A percentile compares a stretch with the other conserved stretches of the same genome.
Evolutionary conservation across 2,888 invertebrate genomes (phyloP).

Genomic region (Eutolmus rufibarbis): DNA sequence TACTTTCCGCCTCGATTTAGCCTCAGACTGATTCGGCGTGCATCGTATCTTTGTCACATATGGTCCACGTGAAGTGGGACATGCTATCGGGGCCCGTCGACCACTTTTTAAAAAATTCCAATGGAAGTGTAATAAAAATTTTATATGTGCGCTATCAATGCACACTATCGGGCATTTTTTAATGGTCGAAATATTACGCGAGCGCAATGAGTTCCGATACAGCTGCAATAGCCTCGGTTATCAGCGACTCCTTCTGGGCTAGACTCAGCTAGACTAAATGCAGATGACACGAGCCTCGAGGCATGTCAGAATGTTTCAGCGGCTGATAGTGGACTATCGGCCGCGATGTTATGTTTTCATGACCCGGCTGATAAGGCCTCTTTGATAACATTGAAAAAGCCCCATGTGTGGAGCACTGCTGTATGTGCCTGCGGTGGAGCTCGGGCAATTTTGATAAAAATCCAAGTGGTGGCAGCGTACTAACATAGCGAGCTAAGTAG

Average conservation of each 20-base stretch:
- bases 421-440: neutral
- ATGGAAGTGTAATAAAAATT: neutral
- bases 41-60: neutral
- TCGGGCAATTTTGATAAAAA: neutral
- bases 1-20: neutral
- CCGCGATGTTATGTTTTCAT: neutral
- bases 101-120: neutral
- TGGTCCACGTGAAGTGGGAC: neutral
- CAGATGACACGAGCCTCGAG: neutral
- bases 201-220: neutral
- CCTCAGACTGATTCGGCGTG: neutral
- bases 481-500: neutral
- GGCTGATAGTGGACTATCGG: neutral
- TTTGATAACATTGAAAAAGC: neutral
- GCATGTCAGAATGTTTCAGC: neutral
- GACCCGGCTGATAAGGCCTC: neutral
- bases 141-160: neutral
- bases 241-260: neutral
- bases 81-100: neutral
- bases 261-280: neutral
- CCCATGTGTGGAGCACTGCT: neutral
- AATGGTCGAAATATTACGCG: neutral
- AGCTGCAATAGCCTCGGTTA: neutral
- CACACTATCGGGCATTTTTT: neutral
- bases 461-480: neutral